Evolutionary conservation across 1,140 invertebrate species (phyloP), one percentile per base, ranked within the genome.

Genomic region (Chionoecetes opilio): DNA sequence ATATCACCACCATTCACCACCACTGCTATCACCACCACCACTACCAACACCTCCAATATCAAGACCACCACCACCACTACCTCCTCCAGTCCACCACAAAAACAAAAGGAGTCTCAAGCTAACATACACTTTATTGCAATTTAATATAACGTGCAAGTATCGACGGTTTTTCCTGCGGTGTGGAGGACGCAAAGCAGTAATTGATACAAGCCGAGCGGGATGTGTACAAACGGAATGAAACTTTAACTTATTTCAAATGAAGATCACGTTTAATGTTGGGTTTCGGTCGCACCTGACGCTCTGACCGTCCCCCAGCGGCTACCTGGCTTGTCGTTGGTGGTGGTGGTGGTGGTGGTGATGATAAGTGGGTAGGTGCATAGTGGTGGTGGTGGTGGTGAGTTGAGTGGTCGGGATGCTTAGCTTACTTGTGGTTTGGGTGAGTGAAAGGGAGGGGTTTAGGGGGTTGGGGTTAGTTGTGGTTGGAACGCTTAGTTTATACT

Each of bases 111-210:
- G 17, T 41, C 46, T 0, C 63, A 75, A 75, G 63, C 26, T 75
- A 75, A 75, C 63, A 75, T 75, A n/a, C 63, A 75, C 63, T 75
- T n/a, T 75, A 75, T 75, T 75, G n/a, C 21, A 75, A 75, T n/a
- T 75, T 75, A 75, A 75, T 75, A n/a, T 21, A 75, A 75, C 63
- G 11, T 75, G 63, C 63, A 26, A 75, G 63, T 75, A 26, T 26
- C 63, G 5, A 75, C 11, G 63, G 0, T 75, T 75, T 75, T 75
- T 75, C 21, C 21, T 75, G 63, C 21, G 46, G 46, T 14, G 46
- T 21, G 63, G 63, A n/a, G 63, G 63, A 5, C 21, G 63, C 63
- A 8, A n/a, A 6, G 63, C 21, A 17, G 63, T 75, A 75, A 75
- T 75, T 75, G 63, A 75, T 75, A 75, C 63, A 75, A 75, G 63